These are phyloP conservation scores for Parascotia fuliginaria DNA, from an alignment of 2,888 invertebrate genomes.

Conservation along the genomic window DNA sequence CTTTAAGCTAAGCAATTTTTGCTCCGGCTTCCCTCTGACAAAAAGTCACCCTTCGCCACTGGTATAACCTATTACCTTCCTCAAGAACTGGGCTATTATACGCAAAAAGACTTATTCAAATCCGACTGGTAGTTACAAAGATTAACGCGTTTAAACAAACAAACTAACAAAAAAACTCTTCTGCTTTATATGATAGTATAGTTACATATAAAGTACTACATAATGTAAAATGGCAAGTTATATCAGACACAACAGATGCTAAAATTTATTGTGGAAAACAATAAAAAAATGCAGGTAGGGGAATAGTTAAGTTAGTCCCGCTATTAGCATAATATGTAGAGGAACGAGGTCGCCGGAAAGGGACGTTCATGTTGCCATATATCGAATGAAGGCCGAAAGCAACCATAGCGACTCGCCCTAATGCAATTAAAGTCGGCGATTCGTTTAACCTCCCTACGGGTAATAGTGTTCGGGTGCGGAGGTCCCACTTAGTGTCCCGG, in stretches of 20 bases:
- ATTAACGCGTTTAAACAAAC: too few species aligned
- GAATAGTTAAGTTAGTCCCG: constrained; percentile 36
- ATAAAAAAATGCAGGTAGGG: constrained; percentile 27
- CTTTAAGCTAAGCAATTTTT: too few species aligned
- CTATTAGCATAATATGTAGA: constrained; percentile 31
- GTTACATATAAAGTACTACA: neutral
- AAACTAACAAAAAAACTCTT: too few species aligned
- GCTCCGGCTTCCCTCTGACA: too few species aligned
- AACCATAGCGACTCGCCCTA: constrained; percentile 14
- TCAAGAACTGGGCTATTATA: too few species aligned
- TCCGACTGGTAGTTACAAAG: too few species aligned
- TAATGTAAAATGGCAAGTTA: neutral
- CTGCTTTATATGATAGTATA: neutral
- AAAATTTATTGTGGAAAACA: constrained; percentile 15
- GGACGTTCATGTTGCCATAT: constrained; percentile 6
- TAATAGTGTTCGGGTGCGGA: constrained; percentile 7
- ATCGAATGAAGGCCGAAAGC: neutral
- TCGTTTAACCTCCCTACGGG: constrained; percentile 12
- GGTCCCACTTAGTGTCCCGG: constrained; percentile 19
- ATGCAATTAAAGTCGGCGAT: constrained; percentile 30
- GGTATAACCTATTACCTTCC: too few species aligned
- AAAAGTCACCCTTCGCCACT: too few species aligned
- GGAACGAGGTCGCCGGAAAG: neutral
- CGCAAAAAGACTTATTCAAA: too few species aligned
- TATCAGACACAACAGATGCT: neutral